Percentiles rank a stretch among this genome's conserved stretches.
Conservation (phyloP, 37 sponge, comb jelly and placozoan genomes). For the Cladorhizidae sp. region DNA sequence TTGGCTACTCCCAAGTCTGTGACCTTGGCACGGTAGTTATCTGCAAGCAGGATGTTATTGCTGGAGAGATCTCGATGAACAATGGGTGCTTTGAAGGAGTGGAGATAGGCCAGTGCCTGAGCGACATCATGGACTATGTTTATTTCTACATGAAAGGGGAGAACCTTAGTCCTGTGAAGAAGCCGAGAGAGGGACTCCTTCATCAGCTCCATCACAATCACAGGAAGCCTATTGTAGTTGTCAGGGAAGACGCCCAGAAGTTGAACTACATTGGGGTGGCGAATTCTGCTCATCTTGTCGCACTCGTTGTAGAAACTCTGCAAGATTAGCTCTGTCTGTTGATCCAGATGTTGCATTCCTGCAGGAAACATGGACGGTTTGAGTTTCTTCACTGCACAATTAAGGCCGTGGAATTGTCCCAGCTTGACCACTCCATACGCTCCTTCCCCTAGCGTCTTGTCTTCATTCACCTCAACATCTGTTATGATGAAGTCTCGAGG, state of each 20-base stretch:
- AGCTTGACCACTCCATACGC: constrained; percentile 56
- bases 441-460: constrained; percentile 40
- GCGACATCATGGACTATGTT: constrained; percentile 58
- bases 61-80: constrained; percentile 61
- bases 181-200: constrained; percentile 38
- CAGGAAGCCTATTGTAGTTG: constrained; percentile 34
- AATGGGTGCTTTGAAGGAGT: constrained; percentile 38
- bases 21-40: constrained; percentile 39
- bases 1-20: constrained; percentile 60
- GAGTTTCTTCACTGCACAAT: constrained; percentile 56
- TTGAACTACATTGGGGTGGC: constrained; percentile 63
- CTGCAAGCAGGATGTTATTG: constrained; percentile 46
- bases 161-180: constrained; percentile 26
- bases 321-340: constrained; percentile 46
- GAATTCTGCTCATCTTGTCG: constrained; percentile 27
- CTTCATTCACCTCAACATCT: constrained; percentile 31
- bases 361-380: constrained; percentile 37
- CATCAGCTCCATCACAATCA: constrained; percentile 62
- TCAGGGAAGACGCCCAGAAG: constrained; percentile 31
- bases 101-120: constrained; percentile 47
- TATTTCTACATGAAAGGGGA: constrained; percentile 40
- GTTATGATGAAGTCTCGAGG: constrained; percentile 48
- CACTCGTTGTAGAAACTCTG: constrained; percentile 56
- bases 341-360: constrained; percentile 48
- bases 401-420: constrained; percentile 35